A percentile compares a stretch with the other conserved stretches of the same genome.
phyloP scores from a whole-genome alignment of 35 echinoderm and acorn worm species.

The Amphiura filiformis region DNA sequence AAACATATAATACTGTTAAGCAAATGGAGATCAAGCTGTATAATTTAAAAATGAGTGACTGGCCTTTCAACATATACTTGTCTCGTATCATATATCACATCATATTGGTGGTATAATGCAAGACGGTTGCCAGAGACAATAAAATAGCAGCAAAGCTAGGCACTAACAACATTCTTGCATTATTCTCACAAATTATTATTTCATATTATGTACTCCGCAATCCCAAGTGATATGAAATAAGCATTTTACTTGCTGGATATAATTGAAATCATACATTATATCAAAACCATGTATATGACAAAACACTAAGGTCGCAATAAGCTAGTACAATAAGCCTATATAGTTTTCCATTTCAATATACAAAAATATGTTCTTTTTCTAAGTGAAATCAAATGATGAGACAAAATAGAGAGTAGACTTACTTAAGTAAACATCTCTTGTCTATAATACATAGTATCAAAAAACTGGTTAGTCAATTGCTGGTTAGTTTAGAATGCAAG shows the following conservation, averaged over 20 bases:
- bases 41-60: too few species aligned
- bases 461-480: not conserved
- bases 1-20: too few species aligned
- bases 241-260: not conserved
- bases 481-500: not conserved
- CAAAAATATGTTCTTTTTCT: not conserved
- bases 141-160: too few species aligned
- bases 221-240: too few species aligned
- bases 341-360: not conserved
- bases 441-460: slow-evolving; percentile 3
- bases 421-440: not conserved
- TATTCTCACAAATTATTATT: too few species aligned
- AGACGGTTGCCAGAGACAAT: too few species aligned
- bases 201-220: too few species aligned
- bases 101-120: too few species aligned
- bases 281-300: not conserved
- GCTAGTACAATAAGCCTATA: not conserved
- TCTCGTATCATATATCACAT: too few species aligned
- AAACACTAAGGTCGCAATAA: not conserved
- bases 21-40: too few species aligned
- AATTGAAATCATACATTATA: not conserved
- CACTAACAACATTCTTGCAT: too few species aligned
- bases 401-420: not conserved
- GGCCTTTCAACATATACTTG: too few species aligned
- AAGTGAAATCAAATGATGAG: not conserved